These are phyloP conservation scores for Clinocottus analis DNA, from an alignment of 2,113 vertebrate genomes.

Conservation along the genomic window DNA sequence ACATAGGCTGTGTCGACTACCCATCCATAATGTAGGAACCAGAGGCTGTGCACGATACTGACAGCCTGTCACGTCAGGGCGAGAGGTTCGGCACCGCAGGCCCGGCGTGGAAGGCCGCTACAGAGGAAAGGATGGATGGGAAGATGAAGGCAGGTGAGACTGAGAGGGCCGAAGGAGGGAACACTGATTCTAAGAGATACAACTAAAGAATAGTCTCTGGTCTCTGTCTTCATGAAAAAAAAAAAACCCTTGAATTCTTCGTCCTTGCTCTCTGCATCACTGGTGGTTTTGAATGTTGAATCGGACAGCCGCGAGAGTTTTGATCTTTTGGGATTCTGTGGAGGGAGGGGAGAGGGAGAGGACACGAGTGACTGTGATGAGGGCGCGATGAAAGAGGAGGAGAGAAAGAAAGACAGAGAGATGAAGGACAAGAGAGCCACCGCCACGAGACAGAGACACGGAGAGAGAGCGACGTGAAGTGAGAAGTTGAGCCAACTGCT, in stretches of 20 bases:
- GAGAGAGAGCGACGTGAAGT: background rate
- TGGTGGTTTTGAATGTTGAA: constrained; percentile 17
- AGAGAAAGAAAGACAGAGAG: background rate
- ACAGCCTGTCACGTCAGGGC: constrained; percentile 67
- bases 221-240: constrained; percentile 8
- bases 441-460: background rate
- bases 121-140: constrained; percentile 18
- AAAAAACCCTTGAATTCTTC: background rate
- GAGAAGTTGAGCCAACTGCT: constrained; percentile 23
- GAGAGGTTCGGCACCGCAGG: constrained; percentile 48
- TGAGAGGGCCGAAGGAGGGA: constrained; percentile 12
- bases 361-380: constrained; percentile 36
- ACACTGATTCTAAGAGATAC: background rate
- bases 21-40: constrained; percentile 74
- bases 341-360: constrained; percentile 22
- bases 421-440: background rate
- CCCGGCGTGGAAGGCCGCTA: constrained; percentile 8
- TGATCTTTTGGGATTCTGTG: constrained; percentile 30
- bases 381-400: constrained; percentile 20
- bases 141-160: constrained; percentile 41
- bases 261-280: constrained; percentile 1
- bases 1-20: constrained; percentile 61
- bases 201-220: background rate
- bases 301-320: constrained; percentile 49
- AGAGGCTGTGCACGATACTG: constrained; percentile 58